Base-by-base conservation (phyloP, 2,797 vertebrate genomes). In the Luscinia megarhynchos region DNA sequence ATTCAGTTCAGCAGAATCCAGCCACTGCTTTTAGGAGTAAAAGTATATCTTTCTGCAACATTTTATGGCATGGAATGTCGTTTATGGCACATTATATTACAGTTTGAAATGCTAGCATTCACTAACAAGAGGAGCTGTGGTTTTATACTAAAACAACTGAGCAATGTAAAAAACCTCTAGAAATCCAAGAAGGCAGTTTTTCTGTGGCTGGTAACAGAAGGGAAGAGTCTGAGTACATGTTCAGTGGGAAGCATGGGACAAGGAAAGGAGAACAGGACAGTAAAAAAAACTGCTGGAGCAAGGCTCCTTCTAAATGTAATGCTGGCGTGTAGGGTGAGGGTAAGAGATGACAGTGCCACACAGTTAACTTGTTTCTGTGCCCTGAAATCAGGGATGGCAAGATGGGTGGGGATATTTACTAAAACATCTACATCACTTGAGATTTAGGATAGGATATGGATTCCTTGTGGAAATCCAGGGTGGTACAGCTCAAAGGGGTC, bases 31-130 rank as follows among this genome's bases (percentile, higher is more conserved):
- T 89, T 88, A 96, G 84, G 79, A 96, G 95, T 94, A 97, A 97
- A 97, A 95, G 85, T 96, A 95, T 97, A 97, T 90, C 92, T 97
- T 97, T 97, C 95, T 97, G 96, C 96, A 98, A 97, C 97, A 97
- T 97, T 97, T 97, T 96, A 97, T 87, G 81, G 73, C 78, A 88
- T 91, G 91, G 93, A 97, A 95, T 96, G 93, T 90, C 15, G 12
- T 97, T 98, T 97, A 97, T 94, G 80, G 94, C 94, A 97, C 95
- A 67, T 97, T 90, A 84, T 90, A 92, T 96, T 97, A 90, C 74
- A 73, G 79, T 86, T 93, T 90, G 77, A 96, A 97, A 97, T 72
- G 90, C 74, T 91, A 92, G 84, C 57, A 54, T 87, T 92, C 93
- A 88, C 94, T 94, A 94, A 89, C 84, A 79, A 90, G 69, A 63